A percentile compares a stretch with the other conserved stretches of the same genome.
These are phyloP conservation scores for Sciurus carolinensis DNA, from an alignment of 2,797 vertebrate species.

Conservation along the genomic window DNA sequence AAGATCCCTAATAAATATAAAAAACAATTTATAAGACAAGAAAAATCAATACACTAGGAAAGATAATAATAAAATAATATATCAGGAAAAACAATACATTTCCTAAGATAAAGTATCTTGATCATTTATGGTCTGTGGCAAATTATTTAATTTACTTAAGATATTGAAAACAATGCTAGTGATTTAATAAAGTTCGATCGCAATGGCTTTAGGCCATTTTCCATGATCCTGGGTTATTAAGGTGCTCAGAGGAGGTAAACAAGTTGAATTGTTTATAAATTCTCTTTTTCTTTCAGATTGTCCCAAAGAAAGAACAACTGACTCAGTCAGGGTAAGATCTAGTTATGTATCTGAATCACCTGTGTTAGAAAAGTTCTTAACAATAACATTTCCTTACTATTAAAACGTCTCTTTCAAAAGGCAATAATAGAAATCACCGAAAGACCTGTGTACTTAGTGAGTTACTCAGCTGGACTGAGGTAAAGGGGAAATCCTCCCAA, in stretches of 20 bases:
- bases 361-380: background rate
- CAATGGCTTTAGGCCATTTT: background rate
- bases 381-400: background rate
- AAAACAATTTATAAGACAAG: conserved; percentile 53
- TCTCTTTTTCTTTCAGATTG: background rate
- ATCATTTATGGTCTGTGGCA: background rate
- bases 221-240: background rate
- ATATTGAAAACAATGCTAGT: conserved; percentile 31
- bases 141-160: background rate
- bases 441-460: background rate
- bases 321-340: background rate
- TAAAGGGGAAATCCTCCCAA: background rate
- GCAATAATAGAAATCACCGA: background rate
- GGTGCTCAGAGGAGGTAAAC: background rate
- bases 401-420: background rate
- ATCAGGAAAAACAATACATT: background rate
- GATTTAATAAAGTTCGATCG: conserved; percentile 19
- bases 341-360: background rate
- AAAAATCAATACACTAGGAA: background rate
- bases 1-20: conserved; percentile 22
- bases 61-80: no score
- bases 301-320: background rate
- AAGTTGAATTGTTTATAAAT: background rate
- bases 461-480: background rate
- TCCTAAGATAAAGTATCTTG: conserved; percentile 33